Conservation (phyloP, 2,113 vertebrate genomes). For the Recurvirostra avosetta region DNA sequence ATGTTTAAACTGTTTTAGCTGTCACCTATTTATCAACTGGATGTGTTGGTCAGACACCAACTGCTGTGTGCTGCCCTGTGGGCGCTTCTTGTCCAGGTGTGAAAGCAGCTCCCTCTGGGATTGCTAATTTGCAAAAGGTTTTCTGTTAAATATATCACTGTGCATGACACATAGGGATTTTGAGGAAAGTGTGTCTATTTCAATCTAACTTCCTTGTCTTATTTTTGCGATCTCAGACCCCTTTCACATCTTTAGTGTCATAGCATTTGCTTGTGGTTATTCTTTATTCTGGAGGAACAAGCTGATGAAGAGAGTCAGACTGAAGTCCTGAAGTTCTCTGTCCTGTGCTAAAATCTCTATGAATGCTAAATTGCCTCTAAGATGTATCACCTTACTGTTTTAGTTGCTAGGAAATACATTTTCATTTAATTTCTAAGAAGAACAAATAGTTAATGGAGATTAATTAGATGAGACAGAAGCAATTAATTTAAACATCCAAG, state of each 20-base stretch:
- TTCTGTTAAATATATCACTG: background rate
- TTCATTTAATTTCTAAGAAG: background rate
- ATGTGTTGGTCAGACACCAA: background rate
- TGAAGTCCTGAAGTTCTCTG: background rate
- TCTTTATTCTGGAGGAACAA: background rate
- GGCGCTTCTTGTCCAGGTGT: background rate
- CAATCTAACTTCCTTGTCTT: background rate
- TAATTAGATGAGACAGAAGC: background rate
- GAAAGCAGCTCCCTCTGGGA: background rate
- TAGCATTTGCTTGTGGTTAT: background rate
- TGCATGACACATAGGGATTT: background rate
- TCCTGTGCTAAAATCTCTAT: background rate
- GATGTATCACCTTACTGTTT: background rate
- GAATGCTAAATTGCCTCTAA: background rate
- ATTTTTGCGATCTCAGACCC: background rate
- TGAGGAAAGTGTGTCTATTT: background rate
- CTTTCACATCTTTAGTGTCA: background rate
- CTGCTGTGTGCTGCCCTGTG: background rate
- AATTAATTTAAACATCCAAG: background rate
- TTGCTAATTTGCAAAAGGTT: background rate
- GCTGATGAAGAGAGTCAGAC: background rate
- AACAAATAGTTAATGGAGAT: background rate
- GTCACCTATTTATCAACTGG: background rate
- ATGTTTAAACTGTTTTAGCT: background rate
- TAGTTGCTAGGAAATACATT: background rate